Evolutionary conservation across 2,113 vertebrate species (phyloP).

Genomic region (Zapornia atra): DNA sequence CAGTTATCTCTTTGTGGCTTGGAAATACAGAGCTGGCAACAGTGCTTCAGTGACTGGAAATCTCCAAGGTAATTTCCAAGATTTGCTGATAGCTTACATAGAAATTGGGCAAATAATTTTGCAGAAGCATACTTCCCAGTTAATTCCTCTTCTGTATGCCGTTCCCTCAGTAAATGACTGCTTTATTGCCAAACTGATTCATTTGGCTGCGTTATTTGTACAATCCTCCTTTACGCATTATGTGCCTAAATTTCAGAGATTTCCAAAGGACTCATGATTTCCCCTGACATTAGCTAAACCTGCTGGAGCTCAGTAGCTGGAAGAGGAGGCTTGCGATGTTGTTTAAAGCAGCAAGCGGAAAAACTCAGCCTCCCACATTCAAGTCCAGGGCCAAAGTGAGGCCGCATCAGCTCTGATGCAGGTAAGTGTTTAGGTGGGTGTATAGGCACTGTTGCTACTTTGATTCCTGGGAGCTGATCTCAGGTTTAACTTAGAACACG

Average conservation of each 20-base stretch:
- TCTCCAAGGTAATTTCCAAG: slow-evolving; percentile 40
- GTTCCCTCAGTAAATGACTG: slow-evolving; percentile 3
- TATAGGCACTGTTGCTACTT: not conserved
- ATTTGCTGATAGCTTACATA: not conserved
- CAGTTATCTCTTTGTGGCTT: not conserved
- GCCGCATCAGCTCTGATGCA: not conserved
- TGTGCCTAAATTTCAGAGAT: slow-evolving; percentile 4
- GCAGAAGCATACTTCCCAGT: not conserved
- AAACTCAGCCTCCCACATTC: not conserved
- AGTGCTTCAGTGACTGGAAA: slow-evolving; percentile 5
- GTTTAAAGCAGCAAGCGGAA: not conserved
- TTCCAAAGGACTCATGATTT: slow-evolving; percentile 32
- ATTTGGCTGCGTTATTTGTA: slow-evolving; percentile 5
- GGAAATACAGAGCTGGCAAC: slow-evolving; percentile 3
- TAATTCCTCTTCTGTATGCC: not conserved
- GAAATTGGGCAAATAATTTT: slow-evolving; percentile 47
- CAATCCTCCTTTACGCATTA: slow-evolving; percentile 1
- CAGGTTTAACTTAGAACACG: not conserved
- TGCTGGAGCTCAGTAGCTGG: not conserved
- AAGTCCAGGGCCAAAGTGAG: not conserved
- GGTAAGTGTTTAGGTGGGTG: not conserved
- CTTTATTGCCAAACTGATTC: not conserved
- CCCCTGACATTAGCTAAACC: slow-evolving; percentile 2
- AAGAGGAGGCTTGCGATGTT: not conserved
- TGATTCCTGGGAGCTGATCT: not conserved